These are phyloP conservation scores for Siniperca obscura DNA, from an alignment of 2,797 vertebrate species.

Conservation along the genomic window DNA sequence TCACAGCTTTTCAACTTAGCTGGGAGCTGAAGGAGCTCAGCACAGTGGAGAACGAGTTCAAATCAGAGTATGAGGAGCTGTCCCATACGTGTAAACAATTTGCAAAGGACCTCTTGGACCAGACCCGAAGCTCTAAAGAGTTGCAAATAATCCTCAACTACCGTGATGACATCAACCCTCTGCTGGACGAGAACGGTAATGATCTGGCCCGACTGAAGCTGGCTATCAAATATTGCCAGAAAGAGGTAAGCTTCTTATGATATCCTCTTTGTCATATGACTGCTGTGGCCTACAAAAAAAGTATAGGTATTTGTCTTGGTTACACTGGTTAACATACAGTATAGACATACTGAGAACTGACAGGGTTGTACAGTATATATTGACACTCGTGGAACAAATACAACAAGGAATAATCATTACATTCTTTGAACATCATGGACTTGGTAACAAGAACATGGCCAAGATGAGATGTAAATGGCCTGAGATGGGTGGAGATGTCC, in stretches of 20 bases:
- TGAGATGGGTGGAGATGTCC: conserved; percentile 72
- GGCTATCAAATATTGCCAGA: conserved; percentile 97
- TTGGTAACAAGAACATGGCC: conserved; percentile 37
- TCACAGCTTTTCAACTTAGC: conserved; percentile 96
- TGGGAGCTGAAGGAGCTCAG: conserved; percentile 98
- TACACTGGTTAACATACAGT: neutral
- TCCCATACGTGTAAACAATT: conserved; percentile 93
- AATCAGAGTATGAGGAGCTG: conserved; percentile 95
- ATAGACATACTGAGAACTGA: neutral
- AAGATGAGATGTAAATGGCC: conserved; percentile 70
- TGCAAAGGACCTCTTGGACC: conserved; percentile 97
- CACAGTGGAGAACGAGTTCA: conserved; percentile 97
- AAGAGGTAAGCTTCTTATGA: conserved; percentile 89
- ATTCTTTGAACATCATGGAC: conserved; percentile 22
- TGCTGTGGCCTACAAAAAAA: neutral
- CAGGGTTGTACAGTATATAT: neutral
- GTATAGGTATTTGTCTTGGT: neutral
- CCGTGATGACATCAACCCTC: conserved; percentile 90
- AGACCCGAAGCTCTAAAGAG: conserved; percentile 96
- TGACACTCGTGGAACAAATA: neutral
- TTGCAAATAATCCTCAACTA: conserved; percentile 97
- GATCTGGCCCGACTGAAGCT: conserved; percentile 96
- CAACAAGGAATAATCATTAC: neutral
- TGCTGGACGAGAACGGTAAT: conserved; percentile 90
- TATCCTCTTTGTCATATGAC: neutral